Conservation (phyloP, 2,797 vertebrate genomes). For the Silurus aristotelis region DNA sequence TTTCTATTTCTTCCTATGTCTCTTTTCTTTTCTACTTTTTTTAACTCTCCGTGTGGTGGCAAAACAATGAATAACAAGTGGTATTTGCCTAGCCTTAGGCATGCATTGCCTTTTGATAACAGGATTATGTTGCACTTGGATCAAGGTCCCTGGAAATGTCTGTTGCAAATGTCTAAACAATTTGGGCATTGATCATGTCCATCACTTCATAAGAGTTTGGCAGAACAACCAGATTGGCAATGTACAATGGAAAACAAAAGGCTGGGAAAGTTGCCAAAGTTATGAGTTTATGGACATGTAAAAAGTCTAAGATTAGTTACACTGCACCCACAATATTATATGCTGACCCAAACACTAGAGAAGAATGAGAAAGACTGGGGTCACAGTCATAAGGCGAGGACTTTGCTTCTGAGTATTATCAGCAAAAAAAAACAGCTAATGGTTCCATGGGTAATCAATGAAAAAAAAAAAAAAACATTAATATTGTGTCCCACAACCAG, state of each 20-base stretch:
- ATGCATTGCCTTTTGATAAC: not conserved
- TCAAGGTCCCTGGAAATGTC: not conserved
- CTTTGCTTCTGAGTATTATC: not conserved
- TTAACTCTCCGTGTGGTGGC: not conserved
- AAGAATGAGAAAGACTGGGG: not conserved
- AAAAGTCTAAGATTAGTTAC: constrained; percentile 4
- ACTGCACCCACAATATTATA: not conserved
- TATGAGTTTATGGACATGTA: constrained; percentile 9
- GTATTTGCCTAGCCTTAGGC: not conserved
- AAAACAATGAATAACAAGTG: constrained; percentile 1
- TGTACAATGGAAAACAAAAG: not conserved
- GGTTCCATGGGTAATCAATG: not conserved
- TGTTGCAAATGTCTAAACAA: not conserved
- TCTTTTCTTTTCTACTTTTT: not conserved
- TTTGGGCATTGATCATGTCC: not conserved
- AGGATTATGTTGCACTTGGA: not conserved
- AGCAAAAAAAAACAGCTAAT: not conserved
- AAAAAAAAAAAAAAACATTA: not conserved
- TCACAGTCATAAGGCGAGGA: not conserved
- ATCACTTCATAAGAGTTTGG: not conserved
- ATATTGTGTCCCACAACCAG: not conserved
- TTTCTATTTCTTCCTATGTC: not conserved
- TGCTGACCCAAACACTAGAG: not conserved
- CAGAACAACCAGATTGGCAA: not conserved
- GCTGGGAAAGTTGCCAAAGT: not conserved